Conservation (phyloP, 2,113 vertebrate genomes). For the Silurus asotus region DNA sequence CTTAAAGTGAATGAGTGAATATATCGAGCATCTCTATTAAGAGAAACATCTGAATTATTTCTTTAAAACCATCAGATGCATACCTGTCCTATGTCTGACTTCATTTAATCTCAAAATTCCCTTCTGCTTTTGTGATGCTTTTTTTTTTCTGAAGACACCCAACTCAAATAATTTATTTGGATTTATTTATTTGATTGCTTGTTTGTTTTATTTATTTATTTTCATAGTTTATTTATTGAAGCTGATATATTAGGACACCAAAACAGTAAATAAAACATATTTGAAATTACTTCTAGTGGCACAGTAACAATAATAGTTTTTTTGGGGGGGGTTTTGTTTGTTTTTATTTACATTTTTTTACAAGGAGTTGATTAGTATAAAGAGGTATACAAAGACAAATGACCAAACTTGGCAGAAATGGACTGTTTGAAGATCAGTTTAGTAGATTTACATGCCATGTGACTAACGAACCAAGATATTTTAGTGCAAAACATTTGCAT, state of each 20-base stretch:
- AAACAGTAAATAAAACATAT: background rate
- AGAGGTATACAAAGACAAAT: background rate
- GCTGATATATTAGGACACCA: background rate
- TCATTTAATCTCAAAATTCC: background rate
- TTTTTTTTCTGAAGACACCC: too few relatives aligned
- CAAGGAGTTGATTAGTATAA: too few relatives aligned
- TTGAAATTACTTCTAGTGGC: background rate
- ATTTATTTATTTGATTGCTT: too few relatives aligned
- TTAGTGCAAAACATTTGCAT: conserved; percentile 1
- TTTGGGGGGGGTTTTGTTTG: too few relatives aligned
- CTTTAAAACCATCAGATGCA: background rate
- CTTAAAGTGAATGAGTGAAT: background rate
- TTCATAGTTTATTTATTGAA: too few relatives aligned
- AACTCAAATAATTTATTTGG: too few relatives aligned
- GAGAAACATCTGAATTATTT: background rate
- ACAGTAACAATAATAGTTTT: background rate
- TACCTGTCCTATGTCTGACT: background rate
- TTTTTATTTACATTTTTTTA: too few relatives aligned
- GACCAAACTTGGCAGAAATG: background rate
- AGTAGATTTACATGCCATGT: background rate
- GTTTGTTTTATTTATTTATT: too few relatives aligned
- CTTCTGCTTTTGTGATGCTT: background rate
- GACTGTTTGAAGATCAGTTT: background rate
- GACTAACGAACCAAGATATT: background rate
- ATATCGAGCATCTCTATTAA: background rate